phyloP scores from a whole-genome alignment of 2,797 vertebrate genomes.

The Danio jaintianensis region DNA sequence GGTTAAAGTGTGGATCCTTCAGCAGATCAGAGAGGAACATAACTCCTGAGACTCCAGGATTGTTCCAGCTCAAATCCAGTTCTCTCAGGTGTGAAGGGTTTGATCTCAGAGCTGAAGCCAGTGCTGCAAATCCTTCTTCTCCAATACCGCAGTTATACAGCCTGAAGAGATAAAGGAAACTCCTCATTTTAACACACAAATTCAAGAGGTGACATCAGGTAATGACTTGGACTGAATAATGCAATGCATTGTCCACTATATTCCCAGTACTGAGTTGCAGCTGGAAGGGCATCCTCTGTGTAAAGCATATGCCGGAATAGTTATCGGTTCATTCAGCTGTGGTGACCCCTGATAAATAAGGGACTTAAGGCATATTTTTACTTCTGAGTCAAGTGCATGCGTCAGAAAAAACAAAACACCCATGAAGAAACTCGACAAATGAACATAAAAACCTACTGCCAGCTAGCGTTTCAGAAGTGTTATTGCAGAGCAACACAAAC shows the following conservation, averaged over 20 bases:
- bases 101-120: neutral
- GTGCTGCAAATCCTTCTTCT: neutral
- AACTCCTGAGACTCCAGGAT: neutral
- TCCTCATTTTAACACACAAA: neutral
- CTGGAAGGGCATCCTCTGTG: no score
- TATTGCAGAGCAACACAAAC: no score
- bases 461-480: no score
- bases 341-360: no score
- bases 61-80: neutral
- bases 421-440: no score
- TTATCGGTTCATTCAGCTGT: no score
- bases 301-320: no score
- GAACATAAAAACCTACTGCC: no score
- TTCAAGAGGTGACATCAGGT: neutral
- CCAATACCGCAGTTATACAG: neutral
- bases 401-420: no score
- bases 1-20: neutral
- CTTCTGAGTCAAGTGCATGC: no score
- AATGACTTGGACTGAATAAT: neutral
- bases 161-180: neutral
- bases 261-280: no score
- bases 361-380: no score
- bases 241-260: neutral
- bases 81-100: neutral
- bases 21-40: neutral